Conservation (phyloP, 2,797 vertebrate genomes). For the Halcyon smyrnensis region DNA sequence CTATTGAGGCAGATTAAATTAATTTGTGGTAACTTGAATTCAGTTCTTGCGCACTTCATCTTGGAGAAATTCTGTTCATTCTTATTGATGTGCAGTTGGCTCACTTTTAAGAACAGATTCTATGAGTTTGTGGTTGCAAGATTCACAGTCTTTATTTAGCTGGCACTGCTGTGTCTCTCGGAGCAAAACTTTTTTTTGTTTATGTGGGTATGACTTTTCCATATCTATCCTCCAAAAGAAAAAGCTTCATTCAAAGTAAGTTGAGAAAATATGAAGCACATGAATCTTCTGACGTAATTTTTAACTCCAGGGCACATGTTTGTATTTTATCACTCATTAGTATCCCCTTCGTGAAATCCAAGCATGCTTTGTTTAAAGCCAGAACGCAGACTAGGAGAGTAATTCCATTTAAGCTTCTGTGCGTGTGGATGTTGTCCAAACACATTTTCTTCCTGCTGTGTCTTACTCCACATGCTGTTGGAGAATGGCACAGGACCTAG, state of each 20-base stretch:
- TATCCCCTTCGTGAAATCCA: constrained; percentile 12
- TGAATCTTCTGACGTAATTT: not conserved
- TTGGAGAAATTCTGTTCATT: constrained; percentile 3
- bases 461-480: not conserved
- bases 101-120: not conserved
- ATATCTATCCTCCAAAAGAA: not conserved
- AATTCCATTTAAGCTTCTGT: constrained; percentile 39
- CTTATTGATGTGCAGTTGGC: not conserved
- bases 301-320: not conserved
- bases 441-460: constrained; percentile 62
- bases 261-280: not conserved
- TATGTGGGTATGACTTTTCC: not conserved
- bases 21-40: not conserved
- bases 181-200: not conserved
- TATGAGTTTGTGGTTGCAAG: not conserved
- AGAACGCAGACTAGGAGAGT: not conserved
- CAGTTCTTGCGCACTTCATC: not conserved
- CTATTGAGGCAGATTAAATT: not conserved
- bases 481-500: not conserved
- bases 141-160: not conserved
- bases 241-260: not conserved
- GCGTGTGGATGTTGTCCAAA: constrained; percentile 34
- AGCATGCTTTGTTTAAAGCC: not conserved
- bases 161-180: not conserved
- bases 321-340: not conserved